phyloP scores from a whole-genome alignment of 2,888 invertebrate species.

The Hemistola chrysoprasaria region DNA sequence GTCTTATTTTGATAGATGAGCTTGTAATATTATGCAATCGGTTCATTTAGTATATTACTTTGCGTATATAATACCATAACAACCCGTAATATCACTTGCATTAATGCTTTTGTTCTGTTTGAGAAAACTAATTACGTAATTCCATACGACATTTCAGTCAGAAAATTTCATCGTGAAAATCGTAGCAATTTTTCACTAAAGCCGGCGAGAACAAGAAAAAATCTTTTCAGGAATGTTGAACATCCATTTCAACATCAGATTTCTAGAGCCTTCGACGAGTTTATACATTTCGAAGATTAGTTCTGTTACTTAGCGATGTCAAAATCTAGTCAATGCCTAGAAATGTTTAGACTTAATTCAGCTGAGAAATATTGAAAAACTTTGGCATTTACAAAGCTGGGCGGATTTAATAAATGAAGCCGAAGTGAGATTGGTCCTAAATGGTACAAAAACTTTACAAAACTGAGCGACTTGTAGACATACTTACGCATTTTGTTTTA shows the following conservation, averaged over 20 bases:
- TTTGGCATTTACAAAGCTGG: no score
- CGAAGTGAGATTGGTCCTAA: no score
- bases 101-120: conserved; percentile 10
- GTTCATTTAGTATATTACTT: no score
- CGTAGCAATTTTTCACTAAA: conserved; percentile 17
- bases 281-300: conserved; percentile 15
- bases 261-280: conserved; percentile 2
- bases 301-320: conserved; percentile 9
- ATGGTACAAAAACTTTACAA: no score
- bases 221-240: conserved; percentile 10
- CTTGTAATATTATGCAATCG: no score
- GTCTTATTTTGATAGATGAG: no score
- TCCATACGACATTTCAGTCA: conserved; percentile 1
- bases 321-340: conserved; percentile 2
- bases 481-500: no score
- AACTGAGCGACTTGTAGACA: no score
- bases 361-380: not conserved
- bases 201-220: conserved; percentile 13
- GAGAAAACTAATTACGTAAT: not conserved
- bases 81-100: no score
- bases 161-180: conserved; percentile 12
- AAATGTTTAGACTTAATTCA: not conserved
- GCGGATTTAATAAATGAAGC: no score
- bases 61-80: no score
- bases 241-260: conserved; percentile 13